Base-by-base conservation (phyloP, 2,888 invertebrate species). In the Caenorhabditis uteleia region DNA sequence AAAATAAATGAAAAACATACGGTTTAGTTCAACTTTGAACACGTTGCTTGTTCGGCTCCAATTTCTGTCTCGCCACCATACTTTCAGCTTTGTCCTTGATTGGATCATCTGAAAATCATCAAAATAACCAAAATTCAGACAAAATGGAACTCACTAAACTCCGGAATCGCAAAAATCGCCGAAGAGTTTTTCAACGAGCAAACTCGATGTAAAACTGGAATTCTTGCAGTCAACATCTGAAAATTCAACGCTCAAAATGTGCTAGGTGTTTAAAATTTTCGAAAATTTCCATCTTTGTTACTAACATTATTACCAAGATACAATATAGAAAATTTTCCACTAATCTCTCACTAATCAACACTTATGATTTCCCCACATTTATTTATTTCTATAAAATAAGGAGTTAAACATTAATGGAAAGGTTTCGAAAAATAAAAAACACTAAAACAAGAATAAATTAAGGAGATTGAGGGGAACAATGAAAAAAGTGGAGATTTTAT, bases 1-100 rank as follows among this genome's bases (percentile, higher is more conserved):
- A n/a, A n/a, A n/a, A n/a, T n/a, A n/a, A n/a, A n/a, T 43, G 12
- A n/a, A 5, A 44, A 47, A 55, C 75, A 48, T 51, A 79, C 79
- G 79, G 78, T 44, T 67, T 62, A 31, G 56, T 71, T 78, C 79
- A 79, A 56, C 68, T 65, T 50, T 75, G 73, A 48, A 64, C 73
- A 40, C 56, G 49, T 39, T 74, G 74, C n/a, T 44, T 49, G n/a
- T 66, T 55, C 27, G 47, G 26, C 10, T 49, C 40, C n/a, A 23
- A 21, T 18, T 51, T 36, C 33, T 36, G 44, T 23, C 55, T 45
- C n/a, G 61, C 62, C 21, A 60, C 67, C 46, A 55, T 16, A 16
- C 50, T 54, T 14, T 67, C 57, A 2, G 36, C 42, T 48, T 56
- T 31, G 26, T 57, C 54, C 36, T 40, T 45, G 21, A 60, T 49